These are phyloP conservation scores for Leucozona laternaria DNA, from an alignment of 2,888 invertebrate genomes.

Conservation along the genomic window DNA sequence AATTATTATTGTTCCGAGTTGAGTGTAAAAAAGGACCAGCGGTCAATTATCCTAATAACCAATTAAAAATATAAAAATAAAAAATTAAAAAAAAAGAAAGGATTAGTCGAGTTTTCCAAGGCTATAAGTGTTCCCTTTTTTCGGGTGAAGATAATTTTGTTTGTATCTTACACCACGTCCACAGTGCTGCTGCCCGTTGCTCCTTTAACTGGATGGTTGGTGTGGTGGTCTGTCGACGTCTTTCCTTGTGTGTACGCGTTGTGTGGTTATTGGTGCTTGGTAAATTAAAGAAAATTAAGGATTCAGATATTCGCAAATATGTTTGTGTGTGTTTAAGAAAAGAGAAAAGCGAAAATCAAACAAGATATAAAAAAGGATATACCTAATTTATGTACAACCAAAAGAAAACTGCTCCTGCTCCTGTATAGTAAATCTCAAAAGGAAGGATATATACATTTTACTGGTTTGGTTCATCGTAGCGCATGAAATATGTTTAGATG, in stretches of 20 bases:
- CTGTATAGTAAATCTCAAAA: slow-evolving; percentile 41
- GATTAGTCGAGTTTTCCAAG: slow-evolving; percentile 31
- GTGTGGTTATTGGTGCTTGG: slow-evolving; percentile 42
- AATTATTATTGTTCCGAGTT: neutral
- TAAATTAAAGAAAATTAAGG: slow-evolving; percentile 71
- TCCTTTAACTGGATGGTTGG: neutral
- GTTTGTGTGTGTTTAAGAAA: slow-evolving; percentile 10
- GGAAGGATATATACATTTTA: slow-evolving; percentile 70
- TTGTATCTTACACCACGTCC: neutral
- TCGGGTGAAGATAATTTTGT: slow-evolving; percentile 32
- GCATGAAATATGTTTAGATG: slow-evolving; percentile 73
- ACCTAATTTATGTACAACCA: neutral
- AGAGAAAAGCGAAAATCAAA: slow-evolving; percentile 41
- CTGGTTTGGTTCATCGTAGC: slow-evolving; percentile 67
- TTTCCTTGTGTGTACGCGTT: slow-evolving; percentile 21
- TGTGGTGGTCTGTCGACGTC: neutral
- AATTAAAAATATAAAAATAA: slow-evolving; percentile 19
- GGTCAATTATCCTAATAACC: slow-evolving; percentile 64
- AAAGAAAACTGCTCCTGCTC: slow-evolving; percentile 53
- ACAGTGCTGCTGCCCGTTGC: neutral
- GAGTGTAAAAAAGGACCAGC: slow-evolving; percentile 11
- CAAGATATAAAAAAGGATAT: slow-evolving; percentile 27
- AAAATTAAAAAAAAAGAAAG: slow-evolving; percentile 1
- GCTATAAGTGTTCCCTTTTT: slow-evolving; percentile 48
- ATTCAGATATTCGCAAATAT: slow-evolving; percentile 52